A percentile compares a stretch with the other conserved stretches of the same genome.
These are phyloP conservation scores for Trichomycterus rosablanca DNA, from an alignment of 2,113 vertebrate species.

Conservation along the genomic window DNA sequence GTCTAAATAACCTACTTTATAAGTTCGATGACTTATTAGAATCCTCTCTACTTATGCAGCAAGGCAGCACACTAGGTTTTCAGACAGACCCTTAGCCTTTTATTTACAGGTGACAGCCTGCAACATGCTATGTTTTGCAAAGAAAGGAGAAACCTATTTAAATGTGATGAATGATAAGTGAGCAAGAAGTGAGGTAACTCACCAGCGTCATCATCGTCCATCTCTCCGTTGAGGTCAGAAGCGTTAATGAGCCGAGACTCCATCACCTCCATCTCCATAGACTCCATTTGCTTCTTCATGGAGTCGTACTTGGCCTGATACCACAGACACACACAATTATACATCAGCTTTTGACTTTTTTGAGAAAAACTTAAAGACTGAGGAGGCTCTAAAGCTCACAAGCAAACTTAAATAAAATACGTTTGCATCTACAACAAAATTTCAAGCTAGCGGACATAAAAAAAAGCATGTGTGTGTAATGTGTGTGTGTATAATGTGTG, in stretches of 20 bases:
- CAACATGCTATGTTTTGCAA: too few species aligned
- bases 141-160: too few species aligned
- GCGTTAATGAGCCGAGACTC: conserved; percentile 92
- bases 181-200: too few species aligned
- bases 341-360: conserved; percentile 5
- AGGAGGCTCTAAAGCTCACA: conserved; percentile 19
- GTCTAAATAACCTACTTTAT: too few species aligned
- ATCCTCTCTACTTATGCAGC: too few species aligned
- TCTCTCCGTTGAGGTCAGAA: conserved; percentile 86
- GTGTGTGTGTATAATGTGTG: conserved; percentile 13
- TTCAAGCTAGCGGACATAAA: conserved; percentile 16
- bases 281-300: conserved; percentile 90
- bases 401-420: conserved; percentile 8
- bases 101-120: too few species aligned
- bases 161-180: too few species aligned
- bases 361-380: conserved; percentile 39
- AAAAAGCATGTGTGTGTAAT: conserved; percentile 27
- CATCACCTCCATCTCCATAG: conserved; percentile 98
- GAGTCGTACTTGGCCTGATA: conserved; percentile 82
- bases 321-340: conserved; percentile 20
- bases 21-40: too few species aligned
- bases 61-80: too few species aligned
- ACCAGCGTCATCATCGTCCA: conserved; percentile 89
- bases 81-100: too few species aligned
- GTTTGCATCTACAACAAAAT: too few species aligned